A percentile compares a stretch with the other conserved stretches of the same genome.
phyloP scores from a whole-genome alignment of 2,888 invertebrate species.

The Actias luna region DNA sequence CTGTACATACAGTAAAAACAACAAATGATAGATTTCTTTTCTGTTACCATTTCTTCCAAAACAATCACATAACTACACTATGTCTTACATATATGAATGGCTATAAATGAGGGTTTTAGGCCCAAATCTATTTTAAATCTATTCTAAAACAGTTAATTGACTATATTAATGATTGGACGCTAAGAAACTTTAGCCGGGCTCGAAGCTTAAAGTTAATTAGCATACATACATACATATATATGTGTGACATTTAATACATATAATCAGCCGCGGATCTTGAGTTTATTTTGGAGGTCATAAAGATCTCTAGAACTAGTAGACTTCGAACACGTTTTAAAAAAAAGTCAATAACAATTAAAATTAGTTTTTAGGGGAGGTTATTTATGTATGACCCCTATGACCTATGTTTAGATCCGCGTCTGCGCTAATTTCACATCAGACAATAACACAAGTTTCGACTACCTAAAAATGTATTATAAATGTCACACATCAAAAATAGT shows the following conservation, averaged over 20 bases:
- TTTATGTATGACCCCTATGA: no score
- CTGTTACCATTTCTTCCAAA: background rate
- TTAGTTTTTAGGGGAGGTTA: no score
- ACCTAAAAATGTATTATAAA: background rate
- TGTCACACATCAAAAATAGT: background rate
- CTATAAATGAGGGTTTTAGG: conserved; percentile 33
- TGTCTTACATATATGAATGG: background rate
- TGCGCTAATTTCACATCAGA: background rate
- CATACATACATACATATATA: conserved; percentile 42
- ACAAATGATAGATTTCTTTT: no score
- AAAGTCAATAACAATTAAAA: no score
- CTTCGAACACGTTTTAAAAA: no score
- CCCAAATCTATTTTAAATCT: conserved; percentile 29
- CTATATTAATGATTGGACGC: conserved; percentile 52
- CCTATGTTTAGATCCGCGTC: no score
- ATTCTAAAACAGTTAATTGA: conserved; percentile 51
- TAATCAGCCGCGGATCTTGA: no score
- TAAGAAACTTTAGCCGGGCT: conserved; percentile 79
- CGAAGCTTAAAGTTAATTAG: conserved; percentile 72
- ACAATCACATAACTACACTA: background rate
- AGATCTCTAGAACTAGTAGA: no score
- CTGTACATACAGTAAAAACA: no score
- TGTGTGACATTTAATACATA: conserved; percentile 36
- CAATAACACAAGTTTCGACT: background rate
- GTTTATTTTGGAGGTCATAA: no score